Base-by-base conservation (phyloP, 1,140 invertebrate species). In the Parapsyche elsis region DNA sequence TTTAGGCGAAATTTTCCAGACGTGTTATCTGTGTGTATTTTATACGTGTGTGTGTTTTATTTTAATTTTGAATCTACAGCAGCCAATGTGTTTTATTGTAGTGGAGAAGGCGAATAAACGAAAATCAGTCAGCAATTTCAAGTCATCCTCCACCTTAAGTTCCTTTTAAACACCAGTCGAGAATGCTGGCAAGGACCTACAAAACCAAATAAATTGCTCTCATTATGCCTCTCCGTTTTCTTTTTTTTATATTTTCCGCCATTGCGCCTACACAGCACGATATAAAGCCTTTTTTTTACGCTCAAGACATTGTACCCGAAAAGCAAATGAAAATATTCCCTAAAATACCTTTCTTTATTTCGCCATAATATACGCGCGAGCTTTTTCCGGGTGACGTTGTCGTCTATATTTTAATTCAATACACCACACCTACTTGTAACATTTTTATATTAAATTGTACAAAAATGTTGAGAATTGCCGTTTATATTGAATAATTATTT, bases 171-270 rank as follows among this genome's bases (percentile, higher is more conserved):
- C 16, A 9, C 57, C 7, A 61, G 16, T 61, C 57, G 30, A 38
- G 30, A 7, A 38, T 38, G 30, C 30, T 38, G 30, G 30, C 30
- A 21, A 61, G 16, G 57, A 61, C 19, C 21, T 61, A 21, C 57
- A 61, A 61, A 76, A 76, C 45, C n/a, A 21, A 76, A 76, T 61
- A 76, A 76, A 76, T 76, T 76, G 74, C 53, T 76, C 74, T 76
- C 74, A 59, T 76, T 76, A 76, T 19, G 46, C 45, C 23, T 59
- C 12, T 74, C 46, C 12, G 19, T 16, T 38, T 76, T 61, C 16
- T 61, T 61, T 61, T 61, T 61, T 14, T 16, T 21, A 61, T 19
- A 19, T 61, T 61, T 53, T 53, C 9, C 21, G 16, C 7, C 7
- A 19, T 19, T 21, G 16, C n/a, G 21, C 16, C 16, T 21, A 21